Conservation (phyloP, 1,140 invertebrate species). For the Rhyacophila brunnea region DNA sequence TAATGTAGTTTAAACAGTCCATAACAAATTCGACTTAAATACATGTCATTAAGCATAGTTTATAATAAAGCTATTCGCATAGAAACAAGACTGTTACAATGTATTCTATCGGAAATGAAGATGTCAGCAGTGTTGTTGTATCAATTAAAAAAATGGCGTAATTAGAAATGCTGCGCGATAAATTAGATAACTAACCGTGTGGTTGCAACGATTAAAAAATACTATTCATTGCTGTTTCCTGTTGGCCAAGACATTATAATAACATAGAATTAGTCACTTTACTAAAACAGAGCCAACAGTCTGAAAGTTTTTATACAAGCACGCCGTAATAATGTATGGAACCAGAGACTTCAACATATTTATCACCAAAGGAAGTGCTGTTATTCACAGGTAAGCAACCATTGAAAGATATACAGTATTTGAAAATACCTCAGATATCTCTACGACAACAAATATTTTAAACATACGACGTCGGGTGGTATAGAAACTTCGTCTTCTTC, state of each 20-base stretch:
- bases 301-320: background rate
- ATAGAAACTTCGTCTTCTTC: too few species aligned
- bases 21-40: too few species aligned
- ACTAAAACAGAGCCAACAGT: background rate
- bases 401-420: background rate
- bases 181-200: conserved; percentile 3
- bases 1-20: too few species aligned
- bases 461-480: too few species aligned
- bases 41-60: too few species aligned
- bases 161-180: conserved; percentile 1
- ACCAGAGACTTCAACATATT: conserved; percentile 15
- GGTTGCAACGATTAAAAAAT: conserved; percentile 3
- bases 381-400: conserved; percentile 2
- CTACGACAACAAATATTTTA: too few species aligned
- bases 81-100: too few species aligned
- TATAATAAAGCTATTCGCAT: too few species aligned
- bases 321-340: conserved; percentile 22
- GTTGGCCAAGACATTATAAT: conserved; percentile 20
- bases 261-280: conserved; percentile 20
- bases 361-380: conserved; percentile 7
- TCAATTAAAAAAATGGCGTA: conserved; percentile 18
- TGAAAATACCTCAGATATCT: too few species aligned
- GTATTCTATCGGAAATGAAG: background rate
- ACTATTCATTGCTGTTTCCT: conserved; percentile 18
- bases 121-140: conserved; percentile 17